Evolutionary conservation across 1,140 invertebrate species (phyloP), one percentile per base, ranked within the genome.

Genomic region (Heliconius eleuchia): DNA sequence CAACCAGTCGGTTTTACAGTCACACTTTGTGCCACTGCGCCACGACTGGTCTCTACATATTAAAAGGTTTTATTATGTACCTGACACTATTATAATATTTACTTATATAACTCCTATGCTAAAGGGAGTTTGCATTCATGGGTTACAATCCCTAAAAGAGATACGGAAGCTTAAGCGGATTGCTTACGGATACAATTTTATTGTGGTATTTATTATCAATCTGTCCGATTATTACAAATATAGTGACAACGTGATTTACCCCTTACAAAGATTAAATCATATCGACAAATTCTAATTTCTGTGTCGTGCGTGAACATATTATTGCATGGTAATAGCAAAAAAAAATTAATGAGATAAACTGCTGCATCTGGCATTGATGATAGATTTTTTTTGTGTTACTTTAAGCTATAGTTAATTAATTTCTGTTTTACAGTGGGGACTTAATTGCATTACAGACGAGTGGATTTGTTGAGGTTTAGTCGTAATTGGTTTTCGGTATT

Each of bases 241-340:
- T 92, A 90, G 89, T 90, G 89, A 91, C 87, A 90, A 83, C 78
- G 84, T 85, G 85, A 88, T 86, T 82, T 85, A 83, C 87, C 88
- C 85, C 86, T 90, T 7, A 37, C 0, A 37, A 7, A 37, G 34
- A 37, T 37, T 83, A 84, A 88, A 88, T 87, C 85, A 87, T 86
- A 80, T 84, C 81, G 82, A 79, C 87, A 86, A 88, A 91, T 92
- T 90, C 90, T 88, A 85, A 91, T 92, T 92, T 90, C 90, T 88
- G 88, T 92, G 87, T 89, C 87, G 88, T 89, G 87, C 86, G 91
- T 91, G 88, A 89, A 91, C 89, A 87, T 91, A 94, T 93, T 93
- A 93, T 89, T 90, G 90, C 88, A 86, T 76, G 88, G 87, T 92
- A 90, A 91, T 92, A 89, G 84, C 83, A 16, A 86, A 91, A 89